Base-by-base conservation (phyloP, 37 sponge, comb jelly and placozoan species). In the Amphimedon queenslandica region DNA sequence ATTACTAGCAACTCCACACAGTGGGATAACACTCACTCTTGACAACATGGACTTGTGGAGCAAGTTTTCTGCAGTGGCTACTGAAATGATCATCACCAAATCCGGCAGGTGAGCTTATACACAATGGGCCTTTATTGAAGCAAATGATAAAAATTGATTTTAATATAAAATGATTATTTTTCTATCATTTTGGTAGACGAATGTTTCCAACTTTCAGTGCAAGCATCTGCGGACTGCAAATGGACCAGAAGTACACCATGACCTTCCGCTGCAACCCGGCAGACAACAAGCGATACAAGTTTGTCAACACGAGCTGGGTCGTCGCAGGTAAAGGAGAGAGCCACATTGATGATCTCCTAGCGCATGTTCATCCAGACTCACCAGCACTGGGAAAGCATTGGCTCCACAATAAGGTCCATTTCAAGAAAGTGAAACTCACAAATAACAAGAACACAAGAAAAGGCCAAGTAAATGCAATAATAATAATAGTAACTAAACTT, bases 21-120 rank as follows among this genome's bases (percentile, higher is more conserved):
- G 75, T 13, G 65, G 42, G 1, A 53, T 83, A 42, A 23, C 20
- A 3, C 33, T 77, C 21, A 32, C 41, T n/a, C 57, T 96, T 55
- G 90, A 96, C 34, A 74, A 76, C 5, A 73, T 37, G 0, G 87
- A 89, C 2, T 74, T 95, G 64, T 95, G 96, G 96, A 56, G 42
- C 4, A 74, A 85, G 67, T 95, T 95, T 63, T 70, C 77, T 51
- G 40, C 71, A 0, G 83, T 78, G 16, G 86, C 76, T 32, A 92
- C 90, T 0, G 96, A 96, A 65, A 96, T 96, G 96, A 89, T 96
- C 71, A 96, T 96, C 66, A 96, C 96, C 2, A 88, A 79, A 40
- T 68, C 84, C 18, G 92, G 92, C 74, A 86, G 92, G 92, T 87
- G 65, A 53, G 67, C 6, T 29, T 40, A 42, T 47, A n/a, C n/a